These are phyloP conservation scores for Dysidea cf. avara DNA, from an alignment of 37 sponge, comb jelly and placozoan species.

Conservation along the genomic window DNA sequence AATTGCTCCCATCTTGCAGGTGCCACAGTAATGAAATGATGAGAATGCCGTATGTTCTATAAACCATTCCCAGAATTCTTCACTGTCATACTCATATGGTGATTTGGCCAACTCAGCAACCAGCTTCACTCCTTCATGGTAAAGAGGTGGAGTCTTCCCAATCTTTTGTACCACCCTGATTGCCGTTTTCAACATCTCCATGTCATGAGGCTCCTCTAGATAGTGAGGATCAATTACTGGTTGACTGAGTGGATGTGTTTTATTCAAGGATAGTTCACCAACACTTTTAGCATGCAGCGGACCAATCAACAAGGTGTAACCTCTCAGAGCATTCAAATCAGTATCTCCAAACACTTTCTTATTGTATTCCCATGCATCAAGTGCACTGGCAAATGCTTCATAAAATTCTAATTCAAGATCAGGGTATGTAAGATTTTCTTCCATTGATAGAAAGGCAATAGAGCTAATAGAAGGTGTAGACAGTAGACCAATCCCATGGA, in stretches of 20 bases:
- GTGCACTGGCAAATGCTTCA: too few relatives aligned
- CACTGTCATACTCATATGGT: slow-evolving; percentile 46
- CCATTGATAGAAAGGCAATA: too few relatives aligned
- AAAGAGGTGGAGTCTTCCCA: slow-evolving; percentile 41
- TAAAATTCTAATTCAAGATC: too few relatives aligned
- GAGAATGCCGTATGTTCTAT: slow-evolving; percentile 53
- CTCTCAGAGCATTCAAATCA: too few relatives aligned
- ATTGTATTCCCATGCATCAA: too few relatives aligned
- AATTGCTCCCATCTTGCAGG: slow-evolving; percentile 80
- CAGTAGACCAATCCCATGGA: slow-evolving; percentile 43
- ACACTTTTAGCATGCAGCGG: slow-evolving; percentile 65
- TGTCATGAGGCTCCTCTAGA: slow-evolving; percentile 51
- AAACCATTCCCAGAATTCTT: slow-evolving; percentile 69
- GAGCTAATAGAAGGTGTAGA: slow-evolving; percentile 20
- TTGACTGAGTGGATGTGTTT: slow-evolving; percentile 21
- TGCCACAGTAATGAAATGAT: slow-evolving; percentile 65
- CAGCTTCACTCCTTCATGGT: too few relatives aligned
- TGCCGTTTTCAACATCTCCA: slow-evolving; percentile 49
- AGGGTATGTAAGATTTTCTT: too few relatives aligned
- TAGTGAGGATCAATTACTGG: slow-evolving; percentile 83
- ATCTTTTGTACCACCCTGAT: slow-evolving; percentile 50
- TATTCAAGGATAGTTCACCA: slow-evolving; percentile 55
- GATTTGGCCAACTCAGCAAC: background rate
- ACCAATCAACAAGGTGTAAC: slow-evolving; percentile 15
- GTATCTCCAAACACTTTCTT: too few relatives aligned